These are phyloP conservation scores for Gobio occitaniae DNA, from an alignment of 2,797 vertebrate species.

Conservation along the genomic window DNA sequence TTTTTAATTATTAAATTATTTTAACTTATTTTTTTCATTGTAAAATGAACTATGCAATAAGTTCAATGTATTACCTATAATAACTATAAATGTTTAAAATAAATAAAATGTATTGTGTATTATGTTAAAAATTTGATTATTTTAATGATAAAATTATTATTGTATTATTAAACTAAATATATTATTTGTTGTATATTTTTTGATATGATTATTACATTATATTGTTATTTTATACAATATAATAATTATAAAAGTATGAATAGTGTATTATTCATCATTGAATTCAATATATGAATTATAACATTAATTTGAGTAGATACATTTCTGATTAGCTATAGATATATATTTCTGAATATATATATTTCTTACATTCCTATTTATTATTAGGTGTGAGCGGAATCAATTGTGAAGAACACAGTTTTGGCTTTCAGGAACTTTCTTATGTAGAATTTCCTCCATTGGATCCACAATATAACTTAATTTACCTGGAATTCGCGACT, in stretches of 20 bases:
- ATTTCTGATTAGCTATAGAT: neutral
- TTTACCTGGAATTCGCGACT: constrained; percentile 80
- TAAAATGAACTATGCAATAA: neutral
- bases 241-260: neutral
- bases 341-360: neutral
- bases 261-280: neutral
- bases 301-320: neutral
- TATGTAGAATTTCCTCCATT: constrained; percentile 80
- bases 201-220: neutral
- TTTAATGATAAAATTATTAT: neutral
- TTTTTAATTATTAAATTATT: neutral
- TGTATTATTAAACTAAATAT: neutral
- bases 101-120: neutral
- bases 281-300: neutral
- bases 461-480: constrained; percentile 79
- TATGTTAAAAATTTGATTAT: neutral
- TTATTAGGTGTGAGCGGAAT: constrained; percentile 75
- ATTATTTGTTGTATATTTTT: neutral
- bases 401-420: constrained; percentile 77
- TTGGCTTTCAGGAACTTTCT: constrained; percentile 81
- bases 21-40: neutral
- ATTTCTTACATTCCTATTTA: constrained; percentile 26
- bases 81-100: neutral
- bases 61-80: neutral
- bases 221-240: neutral